These are phyloP conservation scores for Corythoichthys intestinalis DNA, from an alignment of 2,113 vertebrate species.

Conservation along the genomic window DNA sequence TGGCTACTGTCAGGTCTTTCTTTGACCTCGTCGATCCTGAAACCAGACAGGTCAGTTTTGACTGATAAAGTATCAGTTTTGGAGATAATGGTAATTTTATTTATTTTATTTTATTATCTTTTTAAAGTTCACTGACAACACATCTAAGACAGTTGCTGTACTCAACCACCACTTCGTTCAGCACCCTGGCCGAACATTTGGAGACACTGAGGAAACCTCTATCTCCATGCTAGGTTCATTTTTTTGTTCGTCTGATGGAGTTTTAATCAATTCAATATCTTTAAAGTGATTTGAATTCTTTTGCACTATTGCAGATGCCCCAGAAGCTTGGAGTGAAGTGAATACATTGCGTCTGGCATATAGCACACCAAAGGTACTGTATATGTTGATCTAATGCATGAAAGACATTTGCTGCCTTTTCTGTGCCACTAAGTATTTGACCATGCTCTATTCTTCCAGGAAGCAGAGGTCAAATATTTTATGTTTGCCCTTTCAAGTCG, in stretches of 20 bases:
- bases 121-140: constrained; percentile 82
- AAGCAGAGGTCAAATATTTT: constrained; percentile 84
- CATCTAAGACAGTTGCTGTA: constrained; percentile 78
- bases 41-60: constrained; percentile 80
- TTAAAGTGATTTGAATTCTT: not conserved
- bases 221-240: constrained; percentile 76
- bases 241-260: not conserved
- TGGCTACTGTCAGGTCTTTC: constrained; percentile 86
- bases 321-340: constrained; percentile 82
- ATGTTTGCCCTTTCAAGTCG: constrained; percentile 85
- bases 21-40: constrained; percentile 91
- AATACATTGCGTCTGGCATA: constrained; percentile 84
- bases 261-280: not conserved
- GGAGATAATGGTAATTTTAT: not conserved
- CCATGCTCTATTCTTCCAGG: constrained; percentile 58
- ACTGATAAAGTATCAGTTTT: not conserved
- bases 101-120: not conserved
- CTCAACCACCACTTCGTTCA: constrained; percentile 89
- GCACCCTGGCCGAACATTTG: constrained; percentile 81
- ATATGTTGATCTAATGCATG: too few relatives aligned
- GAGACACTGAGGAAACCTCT: constrained; percentile 67
- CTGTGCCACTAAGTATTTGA: not conserved
- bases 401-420: not conserved
- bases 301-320: constrained; percentile 61
- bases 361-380: constrained; percentile 80